phyloP scores from a whole-genome alignment of 2,113 vertebrate species.

The Cricetomys ansorgei region DNA sequence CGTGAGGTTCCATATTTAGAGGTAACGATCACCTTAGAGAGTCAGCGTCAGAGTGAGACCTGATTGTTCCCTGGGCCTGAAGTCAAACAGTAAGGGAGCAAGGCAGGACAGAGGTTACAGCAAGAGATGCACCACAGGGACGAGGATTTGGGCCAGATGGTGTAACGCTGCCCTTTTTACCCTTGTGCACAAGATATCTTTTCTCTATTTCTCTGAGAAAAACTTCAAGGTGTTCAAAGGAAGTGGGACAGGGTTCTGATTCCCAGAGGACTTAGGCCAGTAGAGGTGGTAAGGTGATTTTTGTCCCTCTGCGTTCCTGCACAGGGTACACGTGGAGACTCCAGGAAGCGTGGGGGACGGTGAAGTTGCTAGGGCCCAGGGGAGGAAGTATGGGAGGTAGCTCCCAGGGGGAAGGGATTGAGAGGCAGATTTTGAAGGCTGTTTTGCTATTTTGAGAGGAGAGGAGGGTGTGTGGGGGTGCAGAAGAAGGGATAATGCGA shows the following conservation, averaged over 20 bases:
- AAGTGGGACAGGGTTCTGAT: not conserved
- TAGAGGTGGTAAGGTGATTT: no score
- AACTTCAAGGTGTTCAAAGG: not conserved
- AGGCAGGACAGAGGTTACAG: not conserved
- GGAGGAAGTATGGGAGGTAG: no score
- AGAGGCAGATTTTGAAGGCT: not conserved
- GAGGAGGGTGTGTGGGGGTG: not conserved
- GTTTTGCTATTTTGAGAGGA: constrained; percentile 6
- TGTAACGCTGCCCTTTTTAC: not conserved
- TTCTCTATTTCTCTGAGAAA: not conserved
- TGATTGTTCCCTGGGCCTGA: not conserved
- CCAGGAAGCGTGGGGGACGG: not conserved
- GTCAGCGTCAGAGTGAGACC: not conserved
- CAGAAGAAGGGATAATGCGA: not conserved
- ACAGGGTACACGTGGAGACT: not conserved
- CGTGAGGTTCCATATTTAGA: not conserved
- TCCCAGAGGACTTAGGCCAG: not conserved
- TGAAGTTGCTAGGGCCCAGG: not conserved
- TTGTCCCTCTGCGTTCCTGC: not conserved
- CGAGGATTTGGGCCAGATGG: not conserved
- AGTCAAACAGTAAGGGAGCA: not conserved
- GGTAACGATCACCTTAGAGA: constrained; percentile 40
- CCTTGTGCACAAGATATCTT: not conserved
- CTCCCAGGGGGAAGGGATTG: not conserved
- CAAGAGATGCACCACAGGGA: not conserved